phyloP scores from a whole-genome alignment of 2,797 vertebrate species.

The Merluccius polli region DNA sequence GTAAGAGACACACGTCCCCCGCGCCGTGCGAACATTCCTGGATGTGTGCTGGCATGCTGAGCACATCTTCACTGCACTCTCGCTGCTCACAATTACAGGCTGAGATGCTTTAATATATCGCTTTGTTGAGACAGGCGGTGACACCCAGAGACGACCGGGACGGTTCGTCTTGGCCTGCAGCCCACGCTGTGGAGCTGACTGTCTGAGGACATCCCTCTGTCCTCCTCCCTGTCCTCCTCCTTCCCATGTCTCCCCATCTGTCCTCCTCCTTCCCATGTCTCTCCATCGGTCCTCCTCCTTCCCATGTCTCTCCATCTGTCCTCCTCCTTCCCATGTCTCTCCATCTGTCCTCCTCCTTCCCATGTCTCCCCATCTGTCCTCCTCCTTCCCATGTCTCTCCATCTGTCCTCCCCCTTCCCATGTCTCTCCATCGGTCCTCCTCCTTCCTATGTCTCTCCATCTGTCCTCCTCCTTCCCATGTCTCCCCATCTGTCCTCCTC shows the following conservation, averaged over 20 bases:
- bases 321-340: not conserved
- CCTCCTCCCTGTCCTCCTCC: not conserved
- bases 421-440: too few relatives aligned
- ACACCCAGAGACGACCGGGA: not conserved
- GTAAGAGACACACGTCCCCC: not conserved
- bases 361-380: too few relatives aligned
- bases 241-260: not conserved
- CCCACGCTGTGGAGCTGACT: not conserved
- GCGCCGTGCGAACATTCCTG: slow-evolving; percentile 32
- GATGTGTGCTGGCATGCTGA: slow-evolving; percentile 52
- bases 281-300: not conserved
- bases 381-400: slow-evolving; percentile 1
- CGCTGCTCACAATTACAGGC: slow-evolving; percentile 7
- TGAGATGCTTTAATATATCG: slow-evolving; percentile 5
- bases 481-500: not conserved
- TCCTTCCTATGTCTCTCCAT: not conserved
- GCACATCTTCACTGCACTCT: slow-evolving; percentile 15
- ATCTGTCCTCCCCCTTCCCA: not conserved
- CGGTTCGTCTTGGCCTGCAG: not conserved
- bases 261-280: not conserved
- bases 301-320: too few relatives aligned
- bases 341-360: not conserved
- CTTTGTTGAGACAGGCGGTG: slow-evolving; percentile 28
- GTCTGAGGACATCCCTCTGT: not conserved
- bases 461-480: too few relatives aligned